Conservation (phyloP, 2,113 vertebrate species). For the Podarcis raffonei region DNA sequence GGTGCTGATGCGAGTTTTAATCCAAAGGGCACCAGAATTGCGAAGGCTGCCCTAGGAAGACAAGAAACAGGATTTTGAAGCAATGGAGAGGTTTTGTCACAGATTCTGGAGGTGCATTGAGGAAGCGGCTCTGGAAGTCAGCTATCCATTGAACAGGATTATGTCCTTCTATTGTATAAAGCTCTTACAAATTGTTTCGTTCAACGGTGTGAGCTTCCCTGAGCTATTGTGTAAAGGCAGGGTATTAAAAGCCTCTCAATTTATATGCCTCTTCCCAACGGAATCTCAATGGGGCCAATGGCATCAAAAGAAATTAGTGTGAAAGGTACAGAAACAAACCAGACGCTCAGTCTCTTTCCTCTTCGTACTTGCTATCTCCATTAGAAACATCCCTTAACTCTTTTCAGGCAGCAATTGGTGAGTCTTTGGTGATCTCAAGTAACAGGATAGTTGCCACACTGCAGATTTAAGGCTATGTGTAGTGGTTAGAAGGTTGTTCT, state of each 20-base stretch:
- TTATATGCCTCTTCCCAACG: too few relatives aligned
- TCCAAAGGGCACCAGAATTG: too few relatives aligned
- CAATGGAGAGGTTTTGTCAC: background rate
- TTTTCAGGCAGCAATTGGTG: background rate
- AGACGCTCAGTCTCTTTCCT: background rate
- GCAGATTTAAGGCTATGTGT: background rate
- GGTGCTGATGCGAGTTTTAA: too few relatives aligned
- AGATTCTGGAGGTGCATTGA: background rate
- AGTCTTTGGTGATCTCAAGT: background rate
- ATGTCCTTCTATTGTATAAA: too few relatives aligned
- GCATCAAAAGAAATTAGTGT: background rate
- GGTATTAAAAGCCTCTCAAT: too few relatives aligned
- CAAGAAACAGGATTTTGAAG: background rate
- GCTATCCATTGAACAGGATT: background rate
- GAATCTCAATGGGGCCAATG: background rate
- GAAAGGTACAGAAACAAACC: background rate
- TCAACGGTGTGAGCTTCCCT: too few relatives aligned
- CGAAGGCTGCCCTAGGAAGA: too few relatives aligned
- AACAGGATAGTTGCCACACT: background rate
- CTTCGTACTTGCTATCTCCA: background rate
- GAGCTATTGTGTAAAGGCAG: too few relatives aligned
- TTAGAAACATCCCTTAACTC: background rate
- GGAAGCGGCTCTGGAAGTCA: background rate
- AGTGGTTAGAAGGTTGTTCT: too few relatives aligned
- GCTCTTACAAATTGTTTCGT: too few relatives aligned